These are phyloP conservation scores for Cynopterus brachyotis DNA, from an alignment of 2,113 vertebrate genomes.

Conservation along the genomic window DNA sequence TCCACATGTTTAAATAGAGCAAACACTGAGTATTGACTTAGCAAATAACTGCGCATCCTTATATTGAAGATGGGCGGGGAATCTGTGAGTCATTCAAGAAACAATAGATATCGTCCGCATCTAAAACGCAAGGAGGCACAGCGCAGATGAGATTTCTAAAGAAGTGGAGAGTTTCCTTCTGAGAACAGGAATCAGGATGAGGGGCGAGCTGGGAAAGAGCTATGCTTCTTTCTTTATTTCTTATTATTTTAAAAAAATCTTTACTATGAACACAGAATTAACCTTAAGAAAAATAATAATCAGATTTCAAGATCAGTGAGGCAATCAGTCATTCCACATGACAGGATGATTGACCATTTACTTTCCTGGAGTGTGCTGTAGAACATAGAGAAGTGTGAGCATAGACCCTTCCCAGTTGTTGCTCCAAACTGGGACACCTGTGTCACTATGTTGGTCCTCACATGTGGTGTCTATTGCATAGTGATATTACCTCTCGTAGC, in stretches of 20 bases:
- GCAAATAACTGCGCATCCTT: background rate
- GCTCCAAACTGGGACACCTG: background rate
- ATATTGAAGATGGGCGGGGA: background rate
- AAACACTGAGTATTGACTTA: background rate
- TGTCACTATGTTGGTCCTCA: no score
- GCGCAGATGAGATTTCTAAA: background rate
- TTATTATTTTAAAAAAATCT: background rate
- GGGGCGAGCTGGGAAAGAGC: fast-evolving
- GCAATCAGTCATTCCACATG: no score
- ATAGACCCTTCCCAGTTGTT: fast-evolving
- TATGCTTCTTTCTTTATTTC: background rate
- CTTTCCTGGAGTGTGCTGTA: background rate
- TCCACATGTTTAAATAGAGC: background rate
- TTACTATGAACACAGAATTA: background rate
- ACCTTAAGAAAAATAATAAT: background rate
- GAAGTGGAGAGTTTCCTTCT: background rate
- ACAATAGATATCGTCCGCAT: background rate
- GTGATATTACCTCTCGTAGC: no score
- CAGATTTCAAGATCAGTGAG: background rate
- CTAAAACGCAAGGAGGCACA: background rate
- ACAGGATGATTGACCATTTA: background rate
- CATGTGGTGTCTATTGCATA: background rate
- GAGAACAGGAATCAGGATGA: background rate
- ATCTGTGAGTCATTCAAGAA: background rate
- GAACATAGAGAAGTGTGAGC: background rate